phyloP scores from a whole-genome alignment of 2,888 invertebrate species.

The Mythimna loreyi region DNA sequence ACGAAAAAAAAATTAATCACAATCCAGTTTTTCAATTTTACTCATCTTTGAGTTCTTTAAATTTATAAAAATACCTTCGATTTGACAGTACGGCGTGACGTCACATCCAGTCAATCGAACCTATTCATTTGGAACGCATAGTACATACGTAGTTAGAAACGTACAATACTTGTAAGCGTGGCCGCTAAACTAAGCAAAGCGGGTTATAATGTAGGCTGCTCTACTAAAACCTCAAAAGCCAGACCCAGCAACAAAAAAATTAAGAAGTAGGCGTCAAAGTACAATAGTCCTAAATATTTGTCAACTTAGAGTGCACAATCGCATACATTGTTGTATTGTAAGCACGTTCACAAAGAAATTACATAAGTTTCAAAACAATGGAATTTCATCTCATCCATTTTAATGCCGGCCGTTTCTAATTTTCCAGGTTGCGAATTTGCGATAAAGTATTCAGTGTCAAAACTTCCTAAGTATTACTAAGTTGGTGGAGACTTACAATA shows the following conservation, averaged over 20 bases:
- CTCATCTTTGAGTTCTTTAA: too few relatives aligned
- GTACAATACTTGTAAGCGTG: neutral
- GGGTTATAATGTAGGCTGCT: conserved; percentile 9
- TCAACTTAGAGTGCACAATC: conserved; percentile 51
- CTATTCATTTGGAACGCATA: too few relatives aligned
- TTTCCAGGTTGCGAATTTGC: conserved; percentile 42
- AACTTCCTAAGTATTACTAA: conserved; percentile 38
- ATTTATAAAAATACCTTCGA: too few relatives aligned
- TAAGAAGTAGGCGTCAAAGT: conserved; percentile 19
- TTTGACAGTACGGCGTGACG: too few relatives aligned
- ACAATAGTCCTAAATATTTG: conserved; percentile 53
- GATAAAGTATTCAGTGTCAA: conserved; percentile 57
- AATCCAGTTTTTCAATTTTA: too few relatives aligned
- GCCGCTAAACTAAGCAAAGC: neutral
- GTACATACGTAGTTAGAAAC: too few relatives aligned
- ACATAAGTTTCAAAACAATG: conserved; percentile 65
- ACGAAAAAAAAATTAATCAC: too few relatives aligned
- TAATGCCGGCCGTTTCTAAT: conserved; percentile 53
- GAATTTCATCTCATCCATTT: conserved; percentile 55
- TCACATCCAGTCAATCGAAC: too few relatives aligned
- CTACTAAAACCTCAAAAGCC: conserved; percentile 20
- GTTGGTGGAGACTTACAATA: neutral
- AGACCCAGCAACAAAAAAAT: neutral
- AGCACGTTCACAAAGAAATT: conserved; percentile 65
- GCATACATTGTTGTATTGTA: conserved; percentile 64